phyloP scores from a whole-genome alignment of 2,113 vertebrate genomes.

The Gallinago media region DNA sequence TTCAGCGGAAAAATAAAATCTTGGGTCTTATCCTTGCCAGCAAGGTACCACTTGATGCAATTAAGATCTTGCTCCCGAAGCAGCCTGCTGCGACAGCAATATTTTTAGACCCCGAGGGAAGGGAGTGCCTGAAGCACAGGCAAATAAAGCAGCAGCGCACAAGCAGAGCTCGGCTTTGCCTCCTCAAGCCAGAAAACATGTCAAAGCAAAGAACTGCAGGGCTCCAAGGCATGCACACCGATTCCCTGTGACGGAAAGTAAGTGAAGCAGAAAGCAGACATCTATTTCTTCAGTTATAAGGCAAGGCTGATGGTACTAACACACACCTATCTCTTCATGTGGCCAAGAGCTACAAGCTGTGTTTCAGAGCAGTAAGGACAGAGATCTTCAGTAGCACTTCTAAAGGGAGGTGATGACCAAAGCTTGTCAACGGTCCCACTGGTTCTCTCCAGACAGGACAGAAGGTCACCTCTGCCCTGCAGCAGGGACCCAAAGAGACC shows the following conservation, averaged over 20 bases:
- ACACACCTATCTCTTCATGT: not conserved
- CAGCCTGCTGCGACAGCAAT: not conserved
- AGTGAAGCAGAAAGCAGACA: not conserved
- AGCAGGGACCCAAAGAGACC: not conserved
- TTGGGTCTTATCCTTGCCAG: not conserved
- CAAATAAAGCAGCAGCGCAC: not conserved
- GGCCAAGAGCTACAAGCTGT: not conserved
- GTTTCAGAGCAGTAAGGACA: not conserved
- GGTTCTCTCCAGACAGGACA: not conserved
- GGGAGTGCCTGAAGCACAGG: not conserved
- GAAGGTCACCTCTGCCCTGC: not conserved
- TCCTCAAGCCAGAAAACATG: not conserved
- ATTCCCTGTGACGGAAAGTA: accelerated
- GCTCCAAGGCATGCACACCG: not conserved
- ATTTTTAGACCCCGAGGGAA: not conserved
- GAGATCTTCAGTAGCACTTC: not conserved
- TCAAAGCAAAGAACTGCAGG: not conserved
- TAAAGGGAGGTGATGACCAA: not conserved
- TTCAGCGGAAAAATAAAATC: not conserved
- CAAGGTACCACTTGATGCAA: not conserved
- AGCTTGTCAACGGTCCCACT: not conserved
- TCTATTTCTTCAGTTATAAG: not conserved
- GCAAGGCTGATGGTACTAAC: not conserved
- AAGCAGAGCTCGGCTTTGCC: not conserved
- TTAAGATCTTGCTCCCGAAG: not conserved